Evolutionary conservation across 1,140 invertebrate genomes (phyloP), one percentile per base, ranked within the genome.

Genomic region (Ylistrum balloti): DNA sequence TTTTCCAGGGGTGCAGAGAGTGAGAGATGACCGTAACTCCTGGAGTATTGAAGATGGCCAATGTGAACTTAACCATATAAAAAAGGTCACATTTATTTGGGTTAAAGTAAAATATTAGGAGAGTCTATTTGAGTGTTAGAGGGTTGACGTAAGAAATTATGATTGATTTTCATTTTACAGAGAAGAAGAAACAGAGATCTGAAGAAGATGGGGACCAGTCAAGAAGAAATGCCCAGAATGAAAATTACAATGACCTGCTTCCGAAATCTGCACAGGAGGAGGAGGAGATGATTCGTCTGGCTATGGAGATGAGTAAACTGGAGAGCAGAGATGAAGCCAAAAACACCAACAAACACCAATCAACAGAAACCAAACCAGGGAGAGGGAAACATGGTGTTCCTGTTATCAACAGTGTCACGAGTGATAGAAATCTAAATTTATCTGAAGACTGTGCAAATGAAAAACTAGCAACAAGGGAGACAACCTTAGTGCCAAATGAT

Each of bases 251-350:
- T 28, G 48, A 85, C 48, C 33, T 88, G 88, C 56, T 89, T 11
- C 88, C 88, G 2, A 35, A 38, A 0, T 85, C 85, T 45, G 74
- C 33, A 41, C 33, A 86, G 34, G 88, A 89, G 28, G 88, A 89
- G n/a, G 85, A 89, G 11, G 88, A 89, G 22, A 89, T 89, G 88
- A 85, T 89, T 15, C 33, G 85, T 10, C 86, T 89, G 28, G 88
- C 88, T n/a, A 20, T 89, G 41, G 88, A 86, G 33, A 74, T 86
- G 33, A 89, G 88, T 89, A 89, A 89, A 86, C 28, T 85, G 0
- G 74, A 89, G 22, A 15, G 33, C 28, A 28, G 33, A 32, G 86
- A 33, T 13, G 33, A 86, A 9, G 88, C 85, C 32, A 38, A 89
- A 33, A 86, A 20, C 33, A 86, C 56, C 9, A 17, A 11, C n/a